A percentile compares a stretch with the other conserved stretches of the same genome.
Evolutionary conservation across 2,797 vertebrate species (phyloP).

Genomic region (Fundulus diaphanus): DNA sequence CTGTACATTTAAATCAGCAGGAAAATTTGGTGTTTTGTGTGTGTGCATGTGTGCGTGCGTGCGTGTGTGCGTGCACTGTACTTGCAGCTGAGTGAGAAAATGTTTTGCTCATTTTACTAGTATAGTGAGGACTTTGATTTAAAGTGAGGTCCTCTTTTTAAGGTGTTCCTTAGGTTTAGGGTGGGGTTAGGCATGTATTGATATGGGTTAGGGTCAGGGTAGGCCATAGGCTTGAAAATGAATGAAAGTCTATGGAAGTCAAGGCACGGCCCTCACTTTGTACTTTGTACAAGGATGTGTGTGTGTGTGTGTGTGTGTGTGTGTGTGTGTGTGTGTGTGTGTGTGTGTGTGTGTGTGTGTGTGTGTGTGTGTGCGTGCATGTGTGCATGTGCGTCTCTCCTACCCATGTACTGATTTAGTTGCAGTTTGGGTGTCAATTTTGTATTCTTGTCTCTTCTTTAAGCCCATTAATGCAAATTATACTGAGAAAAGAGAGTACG

Average conservation of each 20-base stretch:
- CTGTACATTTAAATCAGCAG: slow-evolving; percentile 56
- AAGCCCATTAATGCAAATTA: slow-evolving; percentile 68
- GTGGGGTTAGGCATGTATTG: no score
- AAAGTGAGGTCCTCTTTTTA: no score
- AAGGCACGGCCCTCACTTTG: no score
- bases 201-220: no score
- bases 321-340: not conserved
- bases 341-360: no score
- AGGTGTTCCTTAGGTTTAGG: no score
- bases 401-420: slow-evolving; percentile 47
- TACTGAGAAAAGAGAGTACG: slow-evolving; percentile 35
- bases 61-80: not conserved
- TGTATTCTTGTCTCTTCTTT: slow-evolving; percentile 43
- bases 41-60: not conserved
- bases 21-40: slow-evolving; percentile 28
- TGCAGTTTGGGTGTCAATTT: slow-evolving; percentile 45
- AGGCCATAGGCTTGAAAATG: no score
- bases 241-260: no score
- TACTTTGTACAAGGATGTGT: no score
- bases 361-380: slow-evolving; percentile 2
- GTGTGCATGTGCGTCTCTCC: slow-evolving; percentile 7
- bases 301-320: not conserved
- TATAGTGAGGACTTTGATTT: no score
- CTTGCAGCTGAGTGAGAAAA: no score
- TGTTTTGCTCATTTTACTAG: no score